Base-by-base conservation (phyloP, 1,140 invertebrate species). In the Thrips palmi region DNA sequence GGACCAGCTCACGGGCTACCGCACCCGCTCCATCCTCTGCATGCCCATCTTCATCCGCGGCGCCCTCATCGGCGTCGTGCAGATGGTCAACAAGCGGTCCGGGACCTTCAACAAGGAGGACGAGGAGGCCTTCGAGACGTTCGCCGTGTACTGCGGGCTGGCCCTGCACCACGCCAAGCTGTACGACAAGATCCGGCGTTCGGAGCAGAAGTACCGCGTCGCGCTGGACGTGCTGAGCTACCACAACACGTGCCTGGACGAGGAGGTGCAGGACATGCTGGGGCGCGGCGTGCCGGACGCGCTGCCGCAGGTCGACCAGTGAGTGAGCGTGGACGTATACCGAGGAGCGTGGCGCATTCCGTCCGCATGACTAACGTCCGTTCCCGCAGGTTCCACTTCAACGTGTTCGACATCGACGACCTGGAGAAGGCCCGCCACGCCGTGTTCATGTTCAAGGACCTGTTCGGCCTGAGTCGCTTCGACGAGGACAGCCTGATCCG, bases 81-180 rank as follows among this genome's bases (percentile, higher is more conserved):
- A 88, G 59, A 86, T 87, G 81, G 78, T 86, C 0, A 86, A 86
- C 52, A 86, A 86, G 55, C 57, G 68, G 17, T 56, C 62, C 22
- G 74, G 74, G 2, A 52, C 54, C 17, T 86, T 86, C 51, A 77
- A 65, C 10, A 70, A 68, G 48, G 68, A 74, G 34, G 83, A 88
- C 50, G 79, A 85, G 57, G 73, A 77, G 47, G 71, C 77, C 1
- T 88, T 88, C 59, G 73, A 81, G 55, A 77, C 71, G 30, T 86
- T 86, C 53, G 80, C 82, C 1, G 68, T 81, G 12, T 87, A 86
- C 50, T 87, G 83, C 54, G 83, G 82, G 0, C 57, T 87, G 5
- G 83, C 82, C 5, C 61, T 87, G 21, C 74, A 87, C 54, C 79
- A 87, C 54, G 80, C 82, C 12, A 81, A 81, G 54, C 54, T 87